Conservation (phyloP, 2,888 invertebrate species). For the Barypeithes pellucidus region DNA sequence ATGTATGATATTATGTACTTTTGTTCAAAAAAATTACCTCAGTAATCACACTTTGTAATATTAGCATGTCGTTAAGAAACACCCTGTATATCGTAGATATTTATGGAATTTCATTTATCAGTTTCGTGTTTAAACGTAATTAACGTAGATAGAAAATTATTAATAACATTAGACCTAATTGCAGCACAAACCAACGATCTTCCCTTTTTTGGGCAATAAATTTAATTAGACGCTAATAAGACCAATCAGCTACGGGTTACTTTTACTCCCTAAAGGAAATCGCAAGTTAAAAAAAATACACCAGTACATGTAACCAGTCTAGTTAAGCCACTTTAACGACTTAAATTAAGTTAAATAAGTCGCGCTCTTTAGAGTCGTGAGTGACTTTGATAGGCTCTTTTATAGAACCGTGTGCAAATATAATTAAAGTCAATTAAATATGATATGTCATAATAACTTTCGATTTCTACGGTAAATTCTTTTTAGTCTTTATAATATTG, state of each 20-base stretch:
- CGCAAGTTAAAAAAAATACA: background rate
- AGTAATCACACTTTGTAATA: no score
- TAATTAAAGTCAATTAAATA: slow-evolving; percentile 39
- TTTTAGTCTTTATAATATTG: slow-evolving; percentile 32
- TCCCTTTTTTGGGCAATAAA: no score
- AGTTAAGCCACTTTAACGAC: slow-evolving; percentile 10
- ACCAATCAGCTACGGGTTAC: background rate
- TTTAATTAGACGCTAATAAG: background rate
- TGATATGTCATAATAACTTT: slow-evolving; percentile 41
- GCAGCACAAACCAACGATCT: no score
- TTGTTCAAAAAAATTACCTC: no score
- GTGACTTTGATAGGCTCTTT: slow-evolving; percentile 32
- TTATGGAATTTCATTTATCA: no score
- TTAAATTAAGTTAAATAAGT: slow-evolving; percentile 2
- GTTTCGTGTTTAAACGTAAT: no score
- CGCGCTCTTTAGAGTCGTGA: slow-evolving; percentile 4
- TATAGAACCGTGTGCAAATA: slow-evolving; percentile 32
- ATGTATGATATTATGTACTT: no score
- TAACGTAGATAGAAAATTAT: background rate
- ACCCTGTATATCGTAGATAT: no score
- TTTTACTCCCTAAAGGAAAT: background rate
- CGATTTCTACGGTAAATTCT: slow-evolving; percentile 30
- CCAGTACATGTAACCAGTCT: background rate
- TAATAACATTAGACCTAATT: no score
- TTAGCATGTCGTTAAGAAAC: no score